Conservation (phyloP, 2,888 invertebrate genomes). For the Noctua pronuba region DNA sequence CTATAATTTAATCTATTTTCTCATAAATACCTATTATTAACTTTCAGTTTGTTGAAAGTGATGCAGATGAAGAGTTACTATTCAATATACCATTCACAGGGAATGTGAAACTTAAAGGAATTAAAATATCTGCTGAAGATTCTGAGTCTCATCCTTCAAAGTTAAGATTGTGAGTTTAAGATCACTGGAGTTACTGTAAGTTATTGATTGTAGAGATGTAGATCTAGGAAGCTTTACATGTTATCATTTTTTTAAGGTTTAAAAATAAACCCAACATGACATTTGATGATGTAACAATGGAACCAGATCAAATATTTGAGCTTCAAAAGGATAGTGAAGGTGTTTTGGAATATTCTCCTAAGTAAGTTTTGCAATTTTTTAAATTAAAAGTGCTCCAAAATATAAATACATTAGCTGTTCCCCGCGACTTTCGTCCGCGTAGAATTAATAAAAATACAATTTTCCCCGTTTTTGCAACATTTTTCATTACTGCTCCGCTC, state of each 20-base stretch:
- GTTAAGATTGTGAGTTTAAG: conserved; percentile 94
- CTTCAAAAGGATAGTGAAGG: conserved; percentile 95
- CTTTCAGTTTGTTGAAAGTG: conserved; percentile 98
- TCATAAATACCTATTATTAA: background rate
- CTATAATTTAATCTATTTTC: background rate
- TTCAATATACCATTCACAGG: conserved; percentile 99
- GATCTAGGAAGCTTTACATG: conserved; percentile 16
- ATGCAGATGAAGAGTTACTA: conserved; percentile 98
- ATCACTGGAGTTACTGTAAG: background rate
- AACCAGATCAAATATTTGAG: conserved; percentile 97
- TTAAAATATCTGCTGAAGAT: conserved; percentile 97
- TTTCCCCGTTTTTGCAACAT: too few relatives aligned
- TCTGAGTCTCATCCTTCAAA: conserved; percentile 95
- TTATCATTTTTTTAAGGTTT: conserved; percentile 90
- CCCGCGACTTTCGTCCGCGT: too few relatives aligned
- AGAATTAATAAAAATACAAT: too few relatives aligned
- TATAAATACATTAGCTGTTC: conserved; percentile 1
- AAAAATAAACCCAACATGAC: conserved; percentile 98
- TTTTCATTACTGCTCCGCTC: too few relatives aligned
- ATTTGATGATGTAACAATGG: conserved; percentile 95
- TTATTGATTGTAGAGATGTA: background rate
- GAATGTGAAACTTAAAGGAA: conserved; percentile 98
- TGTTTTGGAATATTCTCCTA: conserved; percentile 96
- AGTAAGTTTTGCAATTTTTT: conserved; percentile 90
- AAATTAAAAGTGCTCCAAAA: background rate